Evolutionary conservation across 2,113 vertebrate species (phyloP).

Genomic region (Cisticola juncidis): DNA sequence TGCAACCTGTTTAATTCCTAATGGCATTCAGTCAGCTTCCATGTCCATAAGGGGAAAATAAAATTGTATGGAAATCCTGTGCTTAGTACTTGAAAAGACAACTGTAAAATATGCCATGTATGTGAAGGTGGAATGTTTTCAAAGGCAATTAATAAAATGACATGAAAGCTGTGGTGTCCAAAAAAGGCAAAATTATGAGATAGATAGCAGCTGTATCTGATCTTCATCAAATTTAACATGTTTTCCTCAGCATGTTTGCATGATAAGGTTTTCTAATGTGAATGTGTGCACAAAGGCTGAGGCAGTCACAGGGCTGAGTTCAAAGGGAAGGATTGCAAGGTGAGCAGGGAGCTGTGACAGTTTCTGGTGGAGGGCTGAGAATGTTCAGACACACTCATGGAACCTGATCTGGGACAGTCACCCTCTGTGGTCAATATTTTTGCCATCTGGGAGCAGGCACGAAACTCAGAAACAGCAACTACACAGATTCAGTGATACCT

Average conservation of each 20-base stretch:
- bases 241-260: not conserved
- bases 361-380: not conserved
- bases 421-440: not conserved
- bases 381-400: not conserved
- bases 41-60: not conserved
- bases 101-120: not conserved
- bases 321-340: not conserved
- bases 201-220: not conserved
- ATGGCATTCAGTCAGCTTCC: not conserved
- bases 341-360: fast-evolving
- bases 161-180: not conserved
- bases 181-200: not conserved
- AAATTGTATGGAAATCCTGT: not conserved
- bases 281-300: not conserved
- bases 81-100: not conserved
- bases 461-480: not conserved
- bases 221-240: not conserved
- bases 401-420: not conserved
- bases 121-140: not conserved
- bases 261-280: not conserved
- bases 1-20: not conserved
- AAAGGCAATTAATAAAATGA: not conserved
- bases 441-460: not conserved
- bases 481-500: not conserved
- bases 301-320: not conserved